These are phyloP conservation scores for Microcebus jonahi DNA, from an alignment of 2,113 vertebrate species.

Conservation along the genomic window DNA sequence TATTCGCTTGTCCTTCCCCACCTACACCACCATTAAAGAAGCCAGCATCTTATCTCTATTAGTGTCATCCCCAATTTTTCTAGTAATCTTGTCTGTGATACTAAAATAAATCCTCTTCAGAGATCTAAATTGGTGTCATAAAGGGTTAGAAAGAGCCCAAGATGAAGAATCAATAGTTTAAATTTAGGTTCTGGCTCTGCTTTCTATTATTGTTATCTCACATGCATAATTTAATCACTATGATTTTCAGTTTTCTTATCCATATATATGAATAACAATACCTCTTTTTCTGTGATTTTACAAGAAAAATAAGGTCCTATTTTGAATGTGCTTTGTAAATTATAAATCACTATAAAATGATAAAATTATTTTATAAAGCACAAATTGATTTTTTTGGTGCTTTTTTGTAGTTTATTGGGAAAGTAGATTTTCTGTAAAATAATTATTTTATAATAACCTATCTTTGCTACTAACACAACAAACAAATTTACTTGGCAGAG, in stretches of 20 bases:
- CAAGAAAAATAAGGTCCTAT: conserved; percentile 7
- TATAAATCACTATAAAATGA: conserved; percentile 41
- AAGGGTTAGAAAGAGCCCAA: not conserved
- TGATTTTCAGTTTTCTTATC: not conserved
- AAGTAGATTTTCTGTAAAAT: conserved; percentile 39
- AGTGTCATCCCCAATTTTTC: not conserved
- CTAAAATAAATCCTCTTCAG: not conserved
- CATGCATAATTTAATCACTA: not conserved
- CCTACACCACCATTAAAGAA: not conserved
- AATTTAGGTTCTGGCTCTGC: not conserved
- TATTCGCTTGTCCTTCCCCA: not conserved
- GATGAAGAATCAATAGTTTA: not conserved
- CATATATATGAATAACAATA: not conserved
- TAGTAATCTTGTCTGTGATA: not conserved
- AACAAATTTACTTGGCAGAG: not conserved
- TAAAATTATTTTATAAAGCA: not conserved
- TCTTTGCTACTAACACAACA: not conserved
- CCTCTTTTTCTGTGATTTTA: not conserved
- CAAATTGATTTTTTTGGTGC: not conserved
- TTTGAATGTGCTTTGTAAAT: conserved; percentile 6
- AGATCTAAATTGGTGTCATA: not conserved
- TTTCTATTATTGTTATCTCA: not conserved
- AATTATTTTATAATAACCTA: not conserved
- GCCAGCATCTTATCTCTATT: not conserved
- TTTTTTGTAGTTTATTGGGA: conserved; percentile 20